Conservation (phyloP, 92 coral and sea anemone genomes). For the Epizoanthus illoricatus region DNA sequence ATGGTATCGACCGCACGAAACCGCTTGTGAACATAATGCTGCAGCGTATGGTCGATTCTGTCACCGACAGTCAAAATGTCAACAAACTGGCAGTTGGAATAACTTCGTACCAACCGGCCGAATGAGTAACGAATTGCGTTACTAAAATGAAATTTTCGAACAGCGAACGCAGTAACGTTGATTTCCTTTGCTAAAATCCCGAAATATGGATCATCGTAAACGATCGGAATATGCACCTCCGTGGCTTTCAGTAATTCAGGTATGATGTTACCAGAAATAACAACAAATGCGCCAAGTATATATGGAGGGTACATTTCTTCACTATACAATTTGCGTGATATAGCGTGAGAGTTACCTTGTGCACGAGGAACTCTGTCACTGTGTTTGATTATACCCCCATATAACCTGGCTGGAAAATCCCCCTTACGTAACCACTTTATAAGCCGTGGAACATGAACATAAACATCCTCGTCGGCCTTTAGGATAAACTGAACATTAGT, state of each 20-base stretch:
- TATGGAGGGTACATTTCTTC: conserved; percentile 60
- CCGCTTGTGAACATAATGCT: conserved; percentile 10
- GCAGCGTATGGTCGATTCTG: conserved; percentile 4
- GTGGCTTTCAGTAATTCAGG: conserved; percentile 55
- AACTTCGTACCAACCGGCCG: conserved; percentile 8
- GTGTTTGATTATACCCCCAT: conserved; percentile 56
- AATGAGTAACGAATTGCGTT: conserved; percentile 39
- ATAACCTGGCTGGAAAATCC: conserved; percentile 45
- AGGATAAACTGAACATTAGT: conserved; percentile 42
- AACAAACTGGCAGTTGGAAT: conserved; percentile 12
- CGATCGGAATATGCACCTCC: conserved; percentile 40
- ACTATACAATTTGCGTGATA: conserved; percentile 37
- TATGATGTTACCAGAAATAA: conserved; percentile 39
- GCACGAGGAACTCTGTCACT: conserved; percentile 51
- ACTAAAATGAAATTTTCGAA: conserved; percentile 52
- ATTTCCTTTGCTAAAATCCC: conserved; percentile 53
- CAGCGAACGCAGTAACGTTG: conserved; percentile 38
- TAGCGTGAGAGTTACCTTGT: conserved; percentile 49
- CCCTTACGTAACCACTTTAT: conserved; percentile 42
- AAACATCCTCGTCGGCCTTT: conserved; percentile 65
- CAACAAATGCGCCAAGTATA: conserved; percentile 54
- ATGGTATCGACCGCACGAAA: conserved; percentile 13
- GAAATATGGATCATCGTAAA: conserved; percentile 62
- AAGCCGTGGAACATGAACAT: conserved; percentile 45
- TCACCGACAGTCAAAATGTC: conserved; percentile 15